These are phyloP conservation scores for Myripristis murdjan DNA, from an alignment of 2,797 vertebrate species.

Conservation along the genomic window DNA sequence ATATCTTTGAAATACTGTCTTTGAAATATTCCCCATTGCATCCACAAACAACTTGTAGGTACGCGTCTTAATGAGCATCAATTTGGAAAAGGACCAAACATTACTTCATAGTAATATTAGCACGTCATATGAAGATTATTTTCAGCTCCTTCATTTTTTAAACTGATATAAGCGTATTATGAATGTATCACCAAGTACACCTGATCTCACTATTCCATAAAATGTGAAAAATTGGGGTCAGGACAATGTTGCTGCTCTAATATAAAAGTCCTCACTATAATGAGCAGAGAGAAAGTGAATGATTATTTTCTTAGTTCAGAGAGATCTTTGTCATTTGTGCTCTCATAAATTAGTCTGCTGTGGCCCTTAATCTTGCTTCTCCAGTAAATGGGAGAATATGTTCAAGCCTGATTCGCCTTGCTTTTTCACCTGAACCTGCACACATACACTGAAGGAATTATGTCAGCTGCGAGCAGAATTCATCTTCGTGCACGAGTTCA, in stretches of 20 bases:
- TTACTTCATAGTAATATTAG: background rate
- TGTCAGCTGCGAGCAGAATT: background rate
- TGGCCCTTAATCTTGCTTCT: background rate
- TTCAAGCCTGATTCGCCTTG: background rate
- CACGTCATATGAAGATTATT: background rate
- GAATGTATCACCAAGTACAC: background rate
- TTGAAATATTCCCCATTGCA: background rate
- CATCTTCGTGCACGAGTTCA: background rate
- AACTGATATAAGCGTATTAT: no score
- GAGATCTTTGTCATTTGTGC: conserved; percentile 6
- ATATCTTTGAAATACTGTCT: background rate
- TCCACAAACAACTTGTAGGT: background rate
- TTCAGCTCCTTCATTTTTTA: background rate
- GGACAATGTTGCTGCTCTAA: background rate
- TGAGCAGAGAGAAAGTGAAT: background rate
- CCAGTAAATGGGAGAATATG: background rate
- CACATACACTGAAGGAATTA: background rate
- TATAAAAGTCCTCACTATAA: background rate
- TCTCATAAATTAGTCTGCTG: background rate
- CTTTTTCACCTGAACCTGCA: background rate
- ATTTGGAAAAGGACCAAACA: background rate
- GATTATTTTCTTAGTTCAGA: conserved; percentile 1
- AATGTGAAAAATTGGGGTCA: conserved; percentile 16
- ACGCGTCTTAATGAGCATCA: background rate
- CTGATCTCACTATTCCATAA: background rate